Evolutionary conservation across 2,113 vertebrate genomes (phyloP).

Genomic region (Ctenomys sociabilis): DNA sequence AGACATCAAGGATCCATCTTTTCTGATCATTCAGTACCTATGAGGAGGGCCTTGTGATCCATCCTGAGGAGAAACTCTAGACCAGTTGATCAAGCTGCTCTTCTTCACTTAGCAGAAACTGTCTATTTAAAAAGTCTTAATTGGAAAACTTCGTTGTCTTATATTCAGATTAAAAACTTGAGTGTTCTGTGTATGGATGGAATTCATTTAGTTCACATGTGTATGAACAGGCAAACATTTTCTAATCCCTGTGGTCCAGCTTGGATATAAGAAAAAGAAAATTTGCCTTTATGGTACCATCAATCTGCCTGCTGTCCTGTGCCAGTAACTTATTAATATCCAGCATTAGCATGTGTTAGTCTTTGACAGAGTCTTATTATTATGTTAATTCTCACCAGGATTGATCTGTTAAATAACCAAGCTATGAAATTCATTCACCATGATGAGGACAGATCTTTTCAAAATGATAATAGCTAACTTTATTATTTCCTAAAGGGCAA

Average conservation of each 20-base stretch:
- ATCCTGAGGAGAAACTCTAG: background rate
- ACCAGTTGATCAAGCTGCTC: background rate
- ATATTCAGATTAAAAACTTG: background rate
- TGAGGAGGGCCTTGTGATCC: background rate
- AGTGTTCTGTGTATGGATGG: background rate
- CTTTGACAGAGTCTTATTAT: background rate
- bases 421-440: conserved; percentile 29
- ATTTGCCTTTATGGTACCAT: background rate
- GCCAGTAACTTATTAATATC: background rate
- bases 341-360: background rate
- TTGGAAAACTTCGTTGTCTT: background rate
- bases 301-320: background rate
- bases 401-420: background rate
- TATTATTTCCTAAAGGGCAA: background rate
- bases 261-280: background rate
- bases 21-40: background rate
- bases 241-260: background rate
- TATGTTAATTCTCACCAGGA: background rate
- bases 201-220: background rate
- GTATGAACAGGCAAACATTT: background rate
- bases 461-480: conserved; percentile 12
- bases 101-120: background rate
- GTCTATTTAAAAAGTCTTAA: background rate
- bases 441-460: background rate
- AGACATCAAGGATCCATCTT: background rate